Conservation (phyloP, 2,113 vertebrate genomes). For the Tangachromis dhanisi region DNA sequence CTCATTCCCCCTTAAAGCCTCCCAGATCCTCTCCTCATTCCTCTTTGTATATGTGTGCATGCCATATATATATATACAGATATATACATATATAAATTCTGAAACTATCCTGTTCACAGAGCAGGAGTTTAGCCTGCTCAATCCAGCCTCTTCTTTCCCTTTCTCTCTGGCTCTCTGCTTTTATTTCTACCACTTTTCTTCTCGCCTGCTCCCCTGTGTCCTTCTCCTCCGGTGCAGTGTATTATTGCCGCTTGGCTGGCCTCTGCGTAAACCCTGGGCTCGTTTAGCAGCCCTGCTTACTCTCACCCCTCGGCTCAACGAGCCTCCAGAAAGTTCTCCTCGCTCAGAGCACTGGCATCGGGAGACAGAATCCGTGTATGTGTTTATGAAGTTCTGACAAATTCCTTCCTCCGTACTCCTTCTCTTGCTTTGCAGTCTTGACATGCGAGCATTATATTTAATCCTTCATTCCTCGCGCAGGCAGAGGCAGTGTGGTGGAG, state of each 20-base stretch:
- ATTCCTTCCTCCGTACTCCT: constrained; percentile 65
- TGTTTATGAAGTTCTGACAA: constrained; percentile 73
- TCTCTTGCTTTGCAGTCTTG: constrained; percentile 51
- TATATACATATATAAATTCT: background rate
- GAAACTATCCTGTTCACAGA: background rate
- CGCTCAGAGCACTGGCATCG: constrained; percentile 49
- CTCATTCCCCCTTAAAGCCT: constrained; percentile 5
- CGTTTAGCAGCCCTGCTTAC: constrained; percentile 56
- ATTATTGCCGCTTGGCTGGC: constrained; percentile 83
- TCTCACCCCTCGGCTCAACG: constrained; percentile 45
- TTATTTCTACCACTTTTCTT: constrained; percentile 13
- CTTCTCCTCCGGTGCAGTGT: constrained; percentile 56
- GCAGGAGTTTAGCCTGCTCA: background rate
- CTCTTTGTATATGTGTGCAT: background rate
- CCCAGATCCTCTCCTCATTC: background rate
- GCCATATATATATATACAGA: background rate
- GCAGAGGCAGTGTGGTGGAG: constrained; percentile 37
- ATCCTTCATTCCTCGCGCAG: constrained; percentile 47
- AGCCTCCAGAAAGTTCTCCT: constrained; percentile 58
- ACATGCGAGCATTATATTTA: constrained; percentile 67
- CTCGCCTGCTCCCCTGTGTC: constrained; percentile 1
- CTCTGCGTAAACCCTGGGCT: constrained; percentile 78
- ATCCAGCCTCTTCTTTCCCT: background rate
- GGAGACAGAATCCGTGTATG: constrained; percentile 42
- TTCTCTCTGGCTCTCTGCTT: background rate